Evolutionary conservation across 2,888 invertebrate species (phyloP).

Genomic region (Agapetus fuscipes): DNA sequence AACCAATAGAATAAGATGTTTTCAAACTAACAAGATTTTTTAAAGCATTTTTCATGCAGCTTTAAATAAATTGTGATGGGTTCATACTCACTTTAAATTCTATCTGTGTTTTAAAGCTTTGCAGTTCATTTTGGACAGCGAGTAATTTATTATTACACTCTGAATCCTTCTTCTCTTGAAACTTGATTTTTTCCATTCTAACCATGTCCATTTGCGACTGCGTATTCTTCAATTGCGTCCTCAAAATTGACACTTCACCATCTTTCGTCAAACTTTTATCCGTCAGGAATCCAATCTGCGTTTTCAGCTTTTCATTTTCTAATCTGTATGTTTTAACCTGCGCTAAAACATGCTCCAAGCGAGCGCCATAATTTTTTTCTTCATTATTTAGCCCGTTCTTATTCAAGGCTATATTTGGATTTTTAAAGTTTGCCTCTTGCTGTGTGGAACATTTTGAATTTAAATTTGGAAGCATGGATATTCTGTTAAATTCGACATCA

Average conservation of each 20-base stretch:
- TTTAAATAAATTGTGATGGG: too few relatives aligned
- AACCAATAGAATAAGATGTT: too few relatives aligned
- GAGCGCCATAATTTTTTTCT: conserved; percentile 4
- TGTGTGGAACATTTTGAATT: too few relatives aligned
- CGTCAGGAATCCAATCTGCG: conserved; percentile 22
- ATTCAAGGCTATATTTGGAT: too few relatives aligned
- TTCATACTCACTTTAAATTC: conserved; percentile 46
- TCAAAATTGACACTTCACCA: conserved; percentile 46
- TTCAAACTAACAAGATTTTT: too few relatives aligned
- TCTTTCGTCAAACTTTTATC: conserved; percentile 47
- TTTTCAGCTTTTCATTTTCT: conserved; percentile 22
- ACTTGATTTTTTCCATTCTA: conserved; percentile 35
- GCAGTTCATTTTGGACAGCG: conserved; percentile 34
- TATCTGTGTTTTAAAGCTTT: conserved; percentile 40
- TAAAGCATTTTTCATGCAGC: too few relatives aligned
- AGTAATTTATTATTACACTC: conserved; percentile 43
- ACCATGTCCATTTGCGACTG: conserved; percentile 38
- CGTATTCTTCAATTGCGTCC: conserved; percentile 42
- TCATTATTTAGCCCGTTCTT: too few relatives aligned
- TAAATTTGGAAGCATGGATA: too few relatives aligned
- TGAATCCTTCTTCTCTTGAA: conserved; percentile 38
- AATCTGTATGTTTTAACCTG: conserved; percentile 18
- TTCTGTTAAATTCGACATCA: too few relatives aligned
- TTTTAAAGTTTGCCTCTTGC: too few relatives aligned
- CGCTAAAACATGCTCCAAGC: conserved; percentile 10